Evolutionary conservation across 2,113 vertebrate genomes (phyloP).

Genomic region (Mus musculus): GRCm39 chr6:120762501-120763000

Average conservation of each 20-base stretch:
- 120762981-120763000: constrained; percentile 85
- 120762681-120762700: neutral
- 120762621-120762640: neutral
- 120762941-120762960: neutral
- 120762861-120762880: neutral
- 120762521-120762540: neutral
- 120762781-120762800: neutral
- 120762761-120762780: neutral
- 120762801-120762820: neutral
- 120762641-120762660: neutral
- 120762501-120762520: neutral
- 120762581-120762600: neutral
- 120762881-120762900: neutral
- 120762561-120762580: neutral
- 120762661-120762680: neutral
- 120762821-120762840: neutral
- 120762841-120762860: too few relatives aligned
- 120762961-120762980: neutral
- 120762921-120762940: neutral
- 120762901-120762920: neutral
- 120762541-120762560: neutral
- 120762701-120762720: neutral
- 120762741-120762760: neutral
- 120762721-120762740: neutral
- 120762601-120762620: neutral